Percentiles rank a stretch among this genome's conserved stretches.
Evolutionary conservation across 2,113 vertebrate species (phyloP).

Genomic region (Rhinogobius similis): DNA sequence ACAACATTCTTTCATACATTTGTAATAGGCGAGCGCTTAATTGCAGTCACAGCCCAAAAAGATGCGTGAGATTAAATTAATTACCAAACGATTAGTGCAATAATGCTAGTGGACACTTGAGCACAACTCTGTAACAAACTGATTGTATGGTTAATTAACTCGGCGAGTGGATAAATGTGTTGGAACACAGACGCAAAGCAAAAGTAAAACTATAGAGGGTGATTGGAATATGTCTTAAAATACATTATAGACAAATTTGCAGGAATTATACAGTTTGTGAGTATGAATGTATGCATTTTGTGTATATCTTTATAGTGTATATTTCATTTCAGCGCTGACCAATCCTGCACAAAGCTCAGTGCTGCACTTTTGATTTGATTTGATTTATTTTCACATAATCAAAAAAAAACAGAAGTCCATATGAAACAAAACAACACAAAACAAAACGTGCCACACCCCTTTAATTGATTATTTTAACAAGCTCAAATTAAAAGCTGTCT

Average conservation of each 20-base stretch:
- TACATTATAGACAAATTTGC: background rate
- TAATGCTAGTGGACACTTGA: conserved; percentile 7
- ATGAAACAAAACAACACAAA: too few species aligned
- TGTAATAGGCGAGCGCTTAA: background rate
- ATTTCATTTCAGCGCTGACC: too few species aligned
- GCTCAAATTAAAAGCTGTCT: too few species aligned
- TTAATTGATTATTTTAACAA: too few species aligned
- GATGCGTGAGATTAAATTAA: background rate
- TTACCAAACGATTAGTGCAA: background rate
- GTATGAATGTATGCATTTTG: too few species aligned
- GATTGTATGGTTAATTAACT: conserved; percentile 5
- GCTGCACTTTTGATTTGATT: too few species aligned
- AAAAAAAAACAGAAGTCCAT: too few species aligned
- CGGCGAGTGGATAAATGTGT: background rate
- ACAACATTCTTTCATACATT: background rate
- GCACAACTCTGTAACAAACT: background rate
- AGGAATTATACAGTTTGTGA: too few species aligned
- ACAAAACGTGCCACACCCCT: too few species aligned
- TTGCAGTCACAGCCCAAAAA: background rate
- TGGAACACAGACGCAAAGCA: background rate
- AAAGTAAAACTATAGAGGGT: background rate
- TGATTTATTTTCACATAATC: too few species aligned
- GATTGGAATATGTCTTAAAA: background rate
- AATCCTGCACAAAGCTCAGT: too few species aligned
- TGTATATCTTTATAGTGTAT: too few species aligned